Base-by-base conservation (phyloP, 2,113 vertebrate species). In the Oostethus manadensis region DNA sequence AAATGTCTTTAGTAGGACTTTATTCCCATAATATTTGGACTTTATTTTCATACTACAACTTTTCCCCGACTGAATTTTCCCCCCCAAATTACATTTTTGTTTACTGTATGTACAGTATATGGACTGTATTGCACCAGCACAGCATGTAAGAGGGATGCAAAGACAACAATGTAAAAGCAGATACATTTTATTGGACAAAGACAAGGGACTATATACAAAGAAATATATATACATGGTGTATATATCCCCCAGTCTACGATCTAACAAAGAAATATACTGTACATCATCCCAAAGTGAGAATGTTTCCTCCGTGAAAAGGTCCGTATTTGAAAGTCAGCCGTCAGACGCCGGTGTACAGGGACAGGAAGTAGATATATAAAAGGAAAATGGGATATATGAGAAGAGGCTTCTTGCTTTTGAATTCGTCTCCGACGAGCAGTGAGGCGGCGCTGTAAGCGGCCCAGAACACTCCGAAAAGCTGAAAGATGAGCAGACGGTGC, bases 291-390 rank as follows among this genome's bases (percentile, higher is more conserved):
- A 33, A 33, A 33, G 66, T 74, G 49, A 53, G 51, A 44, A 42
- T 14, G 38, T 58, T 23, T 10, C 26, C 22, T 43, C 51, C 82
- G 67, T 75, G 60, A 67, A 75, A 71, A 78, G 71, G 73, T 81
- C 75, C 83, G 73, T 58, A 68, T 69, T 56, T 64, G 16, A 44
- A 53, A n/a, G 17, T 63, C 17, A 40, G 71, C 69, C 58, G 77
- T 98, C 92, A 99, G 85, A 94, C 97, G n/a, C 97, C 97, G 50
- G 96, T 99, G 86, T 99, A 99, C 68, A 99, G 91, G 53, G 97
- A 99, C 82, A 99, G 90, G 90, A 99, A 99, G 91, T 99, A 99
- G 84, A 99, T 99, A 82, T 99, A 99, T 90, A 99, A 88, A 87
- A 99, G 93, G 84, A 99, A 95, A 82, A 99, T 97, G 58, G 97